Percentiles rank a stretch among this genome's conserved stretches.
phyloP scores from a whole-genome alignment of 2,888 invertebrate species.

The Mimachlamys varia region DNA sequence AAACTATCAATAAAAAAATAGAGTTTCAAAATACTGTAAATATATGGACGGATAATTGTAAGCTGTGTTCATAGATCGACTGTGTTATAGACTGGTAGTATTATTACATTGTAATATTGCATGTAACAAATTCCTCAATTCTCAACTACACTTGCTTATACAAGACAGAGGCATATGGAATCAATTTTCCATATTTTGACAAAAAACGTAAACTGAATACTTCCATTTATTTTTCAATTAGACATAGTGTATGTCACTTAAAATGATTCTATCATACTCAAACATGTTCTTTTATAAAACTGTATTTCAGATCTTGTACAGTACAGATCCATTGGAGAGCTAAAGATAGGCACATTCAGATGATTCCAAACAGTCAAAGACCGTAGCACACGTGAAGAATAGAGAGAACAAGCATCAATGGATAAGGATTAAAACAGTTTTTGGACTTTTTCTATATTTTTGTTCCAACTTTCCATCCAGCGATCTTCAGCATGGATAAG shows the following conservation, averaged over 20 bases:
- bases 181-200: too few species aligned
- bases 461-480: slow-evolving; percentile 78
- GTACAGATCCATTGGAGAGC: background rate
- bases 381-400: background rate
- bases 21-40: background rate
- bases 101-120: too few species aligned
- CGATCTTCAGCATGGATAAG: slow-evolving; percentile 73
- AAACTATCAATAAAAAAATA: background rate
- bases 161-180: too few species aligned
- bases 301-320: background rate
- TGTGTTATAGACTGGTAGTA: too few species aligned
- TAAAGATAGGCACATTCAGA: background rate
- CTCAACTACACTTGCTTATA: too few species aligned
- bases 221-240: too few species aligned
- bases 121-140: background rate
- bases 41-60: background rate
- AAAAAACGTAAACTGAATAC: too few species aligned
- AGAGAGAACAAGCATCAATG: background rate
- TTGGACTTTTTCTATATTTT: slow-evolving; percentile 76
- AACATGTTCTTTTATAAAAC: background rate
- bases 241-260: background rate
- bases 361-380: background rate
- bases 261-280: background rate
- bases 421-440: slow-evolving; percentile 63
- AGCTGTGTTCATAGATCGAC: background rate